Conservation (phyloP, 2,797 vertebrate species). For the Chromis chromis region DNA sequence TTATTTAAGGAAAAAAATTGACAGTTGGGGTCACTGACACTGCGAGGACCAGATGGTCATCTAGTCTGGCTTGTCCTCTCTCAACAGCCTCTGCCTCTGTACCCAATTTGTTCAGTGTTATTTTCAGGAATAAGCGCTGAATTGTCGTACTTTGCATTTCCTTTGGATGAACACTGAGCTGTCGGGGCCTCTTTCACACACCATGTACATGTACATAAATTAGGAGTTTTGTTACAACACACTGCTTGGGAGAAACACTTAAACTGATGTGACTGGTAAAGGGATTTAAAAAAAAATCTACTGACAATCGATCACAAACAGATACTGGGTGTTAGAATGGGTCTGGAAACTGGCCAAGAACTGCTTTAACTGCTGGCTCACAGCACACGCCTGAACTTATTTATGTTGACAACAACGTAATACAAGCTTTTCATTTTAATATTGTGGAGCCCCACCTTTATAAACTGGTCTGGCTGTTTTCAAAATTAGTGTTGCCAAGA, state of each 20-base stretch:
- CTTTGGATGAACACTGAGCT: constrained; percentile 23
- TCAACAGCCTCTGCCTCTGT: constrained; percentile 21
- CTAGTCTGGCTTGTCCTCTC: constrained; percentile 42
- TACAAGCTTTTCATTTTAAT: constrained; percentile 32
- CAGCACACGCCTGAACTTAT: neutral
- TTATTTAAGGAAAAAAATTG: constrained; percentile 44
- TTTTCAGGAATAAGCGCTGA: constrained; percentile 38
- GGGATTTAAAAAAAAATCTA: constrained; percentile 5
- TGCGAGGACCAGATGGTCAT: constrained; percentile 57
- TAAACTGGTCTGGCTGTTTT: constrained; percentile 18
- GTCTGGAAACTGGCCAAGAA: constrained; percentile 2
- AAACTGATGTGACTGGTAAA: neutral
- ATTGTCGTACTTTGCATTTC: constrained; percentile 34
- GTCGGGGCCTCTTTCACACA: constrained; percentile 16
- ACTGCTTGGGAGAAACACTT: neutral
- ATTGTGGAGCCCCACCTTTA: constrained; percentile 5
- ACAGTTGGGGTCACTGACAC: constrained; percentile 59
- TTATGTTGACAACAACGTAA: constrained; percentile 12
- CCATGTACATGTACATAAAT: neutral
- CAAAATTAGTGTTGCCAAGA: constrained; percentile 2
- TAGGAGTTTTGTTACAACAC: neutral
- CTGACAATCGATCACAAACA: neutral
- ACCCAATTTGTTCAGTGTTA: constrained; percentile 26
- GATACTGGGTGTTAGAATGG: neutral
- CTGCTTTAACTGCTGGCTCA: neutral